Evolutionary conservation across 2,797 vertebrate genomes (phyloP), one percentile per base, ranked within the genome.

Genomic region (Peromyscus aztecus): DNA sequence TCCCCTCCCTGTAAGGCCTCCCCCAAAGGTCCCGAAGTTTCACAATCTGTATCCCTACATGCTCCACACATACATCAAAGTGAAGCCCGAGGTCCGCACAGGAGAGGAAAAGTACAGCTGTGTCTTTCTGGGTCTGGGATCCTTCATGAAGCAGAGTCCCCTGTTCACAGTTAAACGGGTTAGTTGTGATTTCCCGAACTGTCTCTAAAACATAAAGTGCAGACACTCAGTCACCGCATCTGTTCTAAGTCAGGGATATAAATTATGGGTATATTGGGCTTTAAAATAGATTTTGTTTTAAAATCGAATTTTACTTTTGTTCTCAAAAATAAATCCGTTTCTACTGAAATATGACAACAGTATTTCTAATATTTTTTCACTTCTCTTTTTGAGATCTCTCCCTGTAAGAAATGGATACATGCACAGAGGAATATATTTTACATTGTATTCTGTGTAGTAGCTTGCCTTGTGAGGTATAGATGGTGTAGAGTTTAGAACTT

Each of bases 261-360:
- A 81, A 81, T 87, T 94, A 63, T 16, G 46, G 29, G 52, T 90
- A 67, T 52, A 46, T 80, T 82, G 4, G 94, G 78, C 37, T 96
- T 95, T 94, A 34, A 95, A 94, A 46, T 89, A 61, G 63, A 46
- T 86, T 82, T 5, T 95, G 82, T 57, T 96, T 95, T 94, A 24
- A 96, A 96, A 61, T 81, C 61, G 55, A 55, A 75, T 10, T 77
- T 94, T 49, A 67, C 81, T 94, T 52, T 86, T 81, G 2, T 95
- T 96, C 97, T 40, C 6, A 89, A 86, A 87, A 95, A 83, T 95
- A 96, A 98, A 96, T 71, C 34, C 40, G 0, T 93, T 94, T 96
- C 43, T 94, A 81, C 76, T 96, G 88, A 84, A 84, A 55, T 82
- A 5, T 83, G 55, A 16, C 65, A 67, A 19, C 40, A 78, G 11